Evolutionary conservation across 2,797 vertebrate genomes (phyloP).

Genomic region (Allobates femoralis): DNA sequence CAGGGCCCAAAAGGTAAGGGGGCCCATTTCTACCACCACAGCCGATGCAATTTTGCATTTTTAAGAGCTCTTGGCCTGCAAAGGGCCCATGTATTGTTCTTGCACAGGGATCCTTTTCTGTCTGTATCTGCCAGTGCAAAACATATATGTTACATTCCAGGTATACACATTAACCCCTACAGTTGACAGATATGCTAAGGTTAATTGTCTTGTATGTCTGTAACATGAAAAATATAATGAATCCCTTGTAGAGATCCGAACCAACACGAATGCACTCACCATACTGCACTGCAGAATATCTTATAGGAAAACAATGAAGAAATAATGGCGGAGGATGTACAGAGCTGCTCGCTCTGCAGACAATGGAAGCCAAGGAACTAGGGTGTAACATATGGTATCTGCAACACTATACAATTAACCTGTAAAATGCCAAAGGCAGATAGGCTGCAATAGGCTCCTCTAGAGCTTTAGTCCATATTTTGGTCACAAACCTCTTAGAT

Average conservation of each 20-base stretch:
- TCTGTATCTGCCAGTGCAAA: not conserved
- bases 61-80: no score
- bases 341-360: not conserved
- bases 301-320: not conserved
- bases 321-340: not conserved
- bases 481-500: conserved; percentile 9
- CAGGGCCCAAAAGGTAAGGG: no score
- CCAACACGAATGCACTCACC: not conserved
- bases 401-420: not conserved
- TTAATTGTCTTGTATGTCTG: not conserved
- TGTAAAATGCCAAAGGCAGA: not conserved
- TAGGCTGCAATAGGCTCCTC: not conserved
- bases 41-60: no score
- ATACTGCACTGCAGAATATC: not conserved
- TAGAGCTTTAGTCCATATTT: not conserved
- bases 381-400: not conserved
- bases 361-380: not conserved
- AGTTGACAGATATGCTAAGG: not conserved
- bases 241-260: not conserved
- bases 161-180: not conserved
- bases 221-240: not conserved
- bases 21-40: no score
- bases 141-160: not conserved
- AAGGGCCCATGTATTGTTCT: no score
- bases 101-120: no score